Conservation (phyloP, 2,888 invertebrate genomes). For the Cyclophora punctaria region DNA sequence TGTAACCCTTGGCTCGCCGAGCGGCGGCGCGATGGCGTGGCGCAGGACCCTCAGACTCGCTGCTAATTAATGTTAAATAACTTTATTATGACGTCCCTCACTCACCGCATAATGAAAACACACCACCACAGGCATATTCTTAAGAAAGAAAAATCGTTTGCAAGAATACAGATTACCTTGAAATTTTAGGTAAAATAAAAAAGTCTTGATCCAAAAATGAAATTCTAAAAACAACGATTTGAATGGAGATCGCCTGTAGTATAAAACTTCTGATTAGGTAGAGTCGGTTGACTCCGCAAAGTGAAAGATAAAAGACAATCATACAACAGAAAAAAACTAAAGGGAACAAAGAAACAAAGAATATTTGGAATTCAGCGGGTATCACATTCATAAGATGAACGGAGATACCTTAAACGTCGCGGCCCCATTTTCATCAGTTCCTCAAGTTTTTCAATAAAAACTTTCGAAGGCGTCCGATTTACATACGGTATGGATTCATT, state of each 20-base stretch:
- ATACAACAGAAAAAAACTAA: conserved; percentile 19
- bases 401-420: conserved; percentile 60
- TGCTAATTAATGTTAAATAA: conserved; percentile 58
- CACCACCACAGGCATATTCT: too few relatives aligned
- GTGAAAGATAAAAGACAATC: conserved; percentile 1
- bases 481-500: conserved; percentile 72
- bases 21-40: conserved; percentile 12
- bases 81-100: conserved; percentile 41
- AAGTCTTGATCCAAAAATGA: too few relatives aligned
- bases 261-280: background rate
- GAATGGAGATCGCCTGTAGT: too few relatives aligned
- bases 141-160: too few relatives aligned
- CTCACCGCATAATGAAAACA: too few relatives aligned
- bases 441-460: conserved; percentile 75
- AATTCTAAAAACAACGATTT: too few relatives aligned
- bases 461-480: conserved; percentile 67
- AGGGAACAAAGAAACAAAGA: conserved; percentile 27
- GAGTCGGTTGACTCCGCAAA: background rate
- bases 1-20: conserved; percentile 23
- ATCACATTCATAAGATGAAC: conserved; percentile 53
- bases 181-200: too few relatives aligned
- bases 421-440: conserved; percentile 69
- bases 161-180: too few relatives aligned
- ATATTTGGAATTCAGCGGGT: conserved; percentile 44
- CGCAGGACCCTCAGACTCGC: conserved; percentile 32